Percentiles rank a stretch among this genome's conserved stretches.
Conservation (phyloP, 2,113 vertebrate species). For the Centrocercus urophasianus region DNA sequence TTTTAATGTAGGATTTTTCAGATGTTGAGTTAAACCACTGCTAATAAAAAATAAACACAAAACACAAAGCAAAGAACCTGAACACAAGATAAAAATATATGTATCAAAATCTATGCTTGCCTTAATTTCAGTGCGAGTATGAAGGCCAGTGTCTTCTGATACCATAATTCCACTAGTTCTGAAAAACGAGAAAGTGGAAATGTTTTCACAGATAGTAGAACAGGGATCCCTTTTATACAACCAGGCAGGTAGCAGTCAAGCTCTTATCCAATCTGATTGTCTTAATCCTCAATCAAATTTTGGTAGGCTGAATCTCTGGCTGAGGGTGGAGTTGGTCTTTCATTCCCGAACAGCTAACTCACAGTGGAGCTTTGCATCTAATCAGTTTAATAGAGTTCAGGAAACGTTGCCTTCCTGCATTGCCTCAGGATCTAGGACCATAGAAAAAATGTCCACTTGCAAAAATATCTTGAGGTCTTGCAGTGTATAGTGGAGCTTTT, state of each 20-base stretch:
- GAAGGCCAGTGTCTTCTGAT: not conserved
- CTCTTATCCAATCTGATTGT: not conserved
- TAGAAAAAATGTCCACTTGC: not conserved
- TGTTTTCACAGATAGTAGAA: not conserved
- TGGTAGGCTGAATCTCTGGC: not conserved
- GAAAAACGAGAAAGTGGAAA: not conserved
- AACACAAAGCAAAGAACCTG: conserved; percentile 1
- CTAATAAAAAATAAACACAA: not conserved
- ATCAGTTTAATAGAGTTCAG: not conserved
- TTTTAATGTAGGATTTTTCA: conserved; percentile 47
- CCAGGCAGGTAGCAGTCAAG: not conserved
- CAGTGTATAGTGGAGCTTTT: not conserved
- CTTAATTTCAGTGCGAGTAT: not conserved
- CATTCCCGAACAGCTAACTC: not conserved
- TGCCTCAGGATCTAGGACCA: not conserved
- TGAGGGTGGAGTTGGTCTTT: not conserved
- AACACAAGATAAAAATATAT: not conserved
- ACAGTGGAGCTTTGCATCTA: not conserved
- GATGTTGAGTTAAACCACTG: conserved; percentile 35
- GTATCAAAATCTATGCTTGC: not conserved
- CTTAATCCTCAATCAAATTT: not conserved
- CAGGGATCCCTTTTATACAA: not conserved
- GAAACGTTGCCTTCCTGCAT: not conserved
- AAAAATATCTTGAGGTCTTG: not conserved
- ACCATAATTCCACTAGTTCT: not conserved